These are phyloP conservation scores for Pitangus sulphuratus DNA, from an alignment of 2,797 vertebrate species.

Conservation along the genomic window DNA sequence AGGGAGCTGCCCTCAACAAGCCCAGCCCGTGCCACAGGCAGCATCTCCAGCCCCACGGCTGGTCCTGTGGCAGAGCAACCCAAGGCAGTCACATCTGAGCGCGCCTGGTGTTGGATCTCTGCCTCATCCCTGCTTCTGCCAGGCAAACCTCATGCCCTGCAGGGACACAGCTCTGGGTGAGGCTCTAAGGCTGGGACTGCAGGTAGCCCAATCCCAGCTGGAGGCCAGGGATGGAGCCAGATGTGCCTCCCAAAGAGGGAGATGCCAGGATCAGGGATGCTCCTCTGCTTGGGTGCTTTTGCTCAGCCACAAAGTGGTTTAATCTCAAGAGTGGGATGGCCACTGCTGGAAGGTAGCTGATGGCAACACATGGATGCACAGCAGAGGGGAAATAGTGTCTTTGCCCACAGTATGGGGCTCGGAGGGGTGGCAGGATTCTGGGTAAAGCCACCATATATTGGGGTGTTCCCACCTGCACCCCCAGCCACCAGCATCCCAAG, in stretches of 20 bases:
- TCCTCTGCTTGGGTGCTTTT: neutral
- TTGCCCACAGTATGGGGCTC: neutral
- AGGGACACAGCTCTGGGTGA: neutral
- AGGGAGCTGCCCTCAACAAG: neutral
- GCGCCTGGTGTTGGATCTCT: rapidly evolving
- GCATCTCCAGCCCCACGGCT: neutral
- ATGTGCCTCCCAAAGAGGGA: neutral
- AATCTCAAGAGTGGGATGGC: neutral
- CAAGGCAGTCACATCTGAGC: neutral
- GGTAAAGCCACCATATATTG: neutral
- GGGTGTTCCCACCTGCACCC: neutral
- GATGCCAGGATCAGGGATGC: neutral
- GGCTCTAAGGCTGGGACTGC: neutral
- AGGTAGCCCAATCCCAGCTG: neutral
- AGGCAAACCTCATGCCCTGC: neutral
- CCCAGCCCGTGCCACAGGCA: rapidly evolving
- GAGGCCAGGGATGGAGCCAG: neutral
- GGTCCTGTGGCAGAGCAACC: neutral
- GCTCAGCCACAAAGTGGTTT: neutral
- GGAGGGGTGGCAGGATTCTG: neutral
- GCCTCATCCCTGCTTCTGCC: neutral
- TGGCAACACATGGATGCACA: rapidly evolving
- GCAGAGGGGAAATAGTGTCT: rapidly evolving
- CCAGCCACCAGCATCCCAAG: neutral
- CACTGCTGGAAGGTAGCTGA: neutral